Conservation (phyloP, 2,797 vertebrate genomes). For the Crypturellus tataupa region DNA sequence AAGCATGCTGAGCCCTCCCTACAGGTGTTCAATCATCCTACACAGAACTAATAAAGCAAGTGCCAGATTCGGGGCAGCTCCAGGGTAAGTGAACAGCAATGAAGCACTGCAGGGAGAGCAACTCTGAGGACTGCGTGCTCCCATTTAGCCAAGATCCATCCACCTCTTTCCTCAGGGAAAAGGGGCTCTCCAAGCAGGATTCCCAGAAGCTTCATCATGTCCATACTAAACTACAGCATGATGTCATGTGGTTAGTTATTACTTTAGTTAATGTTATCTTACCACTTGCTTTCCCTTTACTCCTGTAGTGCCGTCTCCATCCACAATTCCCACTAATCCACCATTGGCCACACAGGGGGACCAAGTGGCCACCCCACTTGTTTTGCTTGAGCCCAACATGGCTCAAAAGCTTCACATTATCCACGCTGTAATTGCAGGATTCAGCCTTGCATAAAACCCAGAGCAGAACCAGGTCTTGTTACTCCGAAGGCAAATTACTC, state of each 20-base stretch:
- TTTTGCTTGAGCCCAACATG: rapidly evolving
- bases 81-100: not conserved
- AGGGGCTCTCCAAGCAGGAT: not conserved
- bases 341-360: not conserved
- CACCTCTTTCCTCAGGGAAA: not conserved
- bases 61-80: not conserved
- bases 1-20: not conserved
- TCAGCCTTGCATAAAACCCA: not conserved
- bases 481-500: not conserved
- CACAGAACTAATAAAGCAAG: not conserved
- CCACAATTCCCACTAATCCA: not conserved
- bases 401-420: not conserved
- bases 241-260: too few relatives aligned
- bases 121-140: rapidly evolving
- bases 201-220: not conserved
- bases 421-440: not conserved
- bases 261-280: not conserved
- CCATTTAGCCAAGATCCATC: not conserved
- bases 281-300: not conserved
- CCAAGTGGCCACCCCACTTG: not conserved
- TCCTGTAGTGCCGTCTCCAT: not conserved
- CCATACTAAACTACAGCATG: not conserved
- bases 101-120: not conserved
- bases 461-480: not conserved
- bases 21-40: rapidly evolving